Percentiles rank a stretch among this genome's conserved stretches.
phyloP scores from a whole-genome alignment of 2,888 invertebrate species.

The Holacanthella duospinosa region DNA sequence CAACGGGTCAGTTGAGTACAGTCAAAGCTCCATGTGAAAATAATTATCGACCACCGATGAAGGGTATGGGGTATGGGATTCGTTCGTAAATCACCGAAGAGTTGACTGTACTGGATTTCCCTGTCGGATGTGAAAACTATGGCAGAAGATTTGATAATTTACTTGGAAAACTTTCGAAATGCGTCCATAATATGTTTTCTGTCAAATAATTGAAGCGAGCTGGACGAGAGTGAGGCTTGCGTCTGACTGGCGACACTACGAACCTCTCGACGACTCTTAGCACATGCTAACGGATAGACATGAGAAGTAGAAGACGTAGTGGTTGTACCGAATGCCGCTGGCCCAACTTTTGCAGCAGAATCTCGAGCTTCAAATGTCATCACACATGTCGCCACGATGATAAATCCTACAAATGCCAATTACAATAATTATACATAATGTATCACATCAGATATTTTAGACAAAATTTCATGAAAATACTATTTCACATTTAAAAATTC shows the following conservation, averaged over 20 bases:
- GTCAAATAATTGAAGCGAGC: constrained; percentile 30
- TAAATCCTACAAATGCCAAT: constrained; percentile 66
- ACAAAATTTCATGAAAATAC: neutral
- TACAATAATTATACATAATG: neutral
- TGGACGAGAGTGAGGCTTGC: constrained; percentile 22
- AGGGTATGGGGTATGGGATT: neutral
- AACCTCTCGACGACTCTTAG: constrained; percentile 26
- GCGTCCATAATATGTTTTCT: constrained; percentile 33
- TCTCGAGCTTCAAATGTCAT: constrained; percentile 98
- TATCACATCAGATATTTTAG: neutral
- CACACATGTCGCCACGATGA: constrained; percentile 92
- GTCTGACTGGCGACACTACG: constrained; percentile 35
- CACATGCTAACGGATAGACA: constrained; percentile 10
- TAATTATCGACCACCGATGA: too few relatives aligned
- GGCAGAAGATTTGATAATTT: too few relatives aligned
- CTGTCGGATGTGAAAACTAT: too few relatives aligned
- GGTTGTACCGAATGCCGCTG: constrained; percentile 21
- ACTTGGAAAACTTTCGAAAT: constrained; percentile 36
- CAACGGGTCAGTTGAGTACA: neutral
- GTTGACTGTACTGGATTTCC: neutral
- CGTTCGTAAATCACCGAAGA: neutral
- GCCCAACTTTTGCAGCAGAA: constrained; percentile 70
- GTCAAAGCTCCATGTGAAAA: too few relatives aligned
- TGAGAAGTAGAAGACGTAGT: constrained; percentile 14
- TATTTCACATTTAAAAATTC: too few relatives aligned